Evolutionary conservation across 2,113 vertebrate genomes (phyloP).

Genomic region (Sterna hirundo): DNA sequence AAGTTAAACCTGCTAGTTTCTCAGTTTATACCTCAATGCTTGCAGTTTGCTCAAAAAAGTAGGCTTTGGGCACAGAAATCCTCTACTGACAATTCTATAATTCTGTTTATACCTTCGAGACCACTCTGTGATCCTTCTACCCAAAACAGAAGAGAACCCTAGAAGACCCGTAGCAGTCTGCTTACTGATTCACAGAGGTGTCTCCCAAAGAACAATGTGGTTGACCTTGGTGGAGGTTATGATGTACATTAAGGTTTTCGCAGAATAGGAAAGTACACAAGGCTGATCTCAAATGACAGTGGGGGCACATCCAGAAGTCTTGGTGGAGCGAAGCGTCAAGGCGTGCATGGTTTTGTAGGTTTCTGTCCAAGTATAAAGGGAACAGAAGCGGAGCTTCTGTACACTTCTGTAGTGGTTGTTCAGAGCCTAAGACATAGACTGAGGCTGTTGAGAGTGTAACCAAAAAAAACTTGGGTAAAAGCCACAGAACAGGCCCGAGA

Average conservation of each 20-base stretch:
- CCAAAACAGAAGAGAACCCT: background rate
- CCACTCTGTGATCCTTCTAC: background rate
- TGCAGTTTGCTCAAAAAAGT: background rate
- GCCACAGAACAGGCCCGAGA: background rate
- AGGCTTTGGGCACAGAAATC: background rate
- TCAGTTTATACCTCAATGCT: background rate
- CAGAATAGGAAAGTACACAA: background rate
- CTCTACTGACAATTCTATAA: background rate
- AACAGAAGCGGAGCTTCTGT: background rate
- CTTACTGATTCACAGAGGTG: background rate
- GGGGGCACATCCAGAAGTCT: background rate
- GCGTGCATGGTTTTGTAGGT: rapidly evolving
- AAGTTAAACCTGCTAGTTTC: background rate
- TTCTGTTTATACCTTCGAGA: background rate
- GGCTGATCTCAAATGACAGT: background rate
- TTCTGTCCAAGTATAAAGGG: background rate
- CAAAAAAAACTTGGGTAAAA: background rate
- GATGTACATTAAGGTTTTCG: background rate
- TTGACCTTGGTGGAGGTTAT: background rate
- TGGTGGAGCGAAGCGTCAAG: background rate
- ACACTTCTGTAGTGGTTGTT: background rate
- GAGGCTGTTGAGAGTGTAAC: background rate
- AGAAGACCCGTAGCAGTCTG: background rate
- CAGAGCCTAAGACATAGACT: background rate
- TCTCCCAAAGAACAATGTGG: background rate